phyloP scores from a whole-genome alignment of 30 jellyfish, hydroid and myxozoan species.

The Aurelia aurita region DNA sequence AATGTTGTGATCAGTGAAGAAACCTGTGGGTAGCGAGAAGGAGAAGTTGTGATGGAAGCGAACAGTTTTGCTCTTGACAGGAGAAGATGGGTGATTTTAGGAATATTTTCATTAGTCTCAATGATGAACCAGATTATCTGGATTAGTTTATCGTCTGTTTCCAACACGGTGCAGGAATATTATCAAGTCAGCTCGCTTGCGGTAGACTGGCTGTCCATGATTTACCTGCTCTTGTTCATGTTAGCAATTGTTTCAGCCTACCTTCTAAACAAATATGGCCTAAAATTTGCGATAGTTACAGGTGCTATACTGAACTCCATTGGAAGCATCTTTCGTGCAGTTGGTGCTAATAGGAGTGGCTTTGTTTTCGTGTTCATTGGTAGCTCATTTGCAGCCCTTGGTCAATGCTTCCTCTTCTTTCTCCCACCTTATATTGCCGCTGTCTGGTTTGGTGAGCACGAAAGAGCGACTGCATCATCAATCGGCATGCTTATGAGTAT shows the following conservation, averaged over 20 bases:
- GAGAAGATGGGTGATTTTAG: slow-evolving; percentile 88
- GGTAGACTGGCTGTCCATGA: slow-evolving; percentile 84
- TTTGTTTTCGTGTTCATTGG: slow-evolving; percentile 79
- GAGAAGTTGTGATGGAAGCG: too few relatives aligned
- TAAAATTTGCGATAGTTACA: slow-evolving; percentile 65
- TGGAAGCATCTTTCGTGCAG: slow-evolving; percentile 77
- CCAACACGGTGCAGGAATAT: slow-evolving; percentile 79
- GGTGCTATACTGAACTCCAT: slow-evolving; percentile 81
- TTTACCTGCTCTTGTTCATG: slow-evolving; percentile 62
- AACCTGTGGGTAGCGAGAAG: too few relatives aligned
- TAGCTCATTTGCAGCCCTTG: slow-evolving; percentile 80
- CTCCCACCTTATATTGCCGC: slow-evolving; percentile 97
- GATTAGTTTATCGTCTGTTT: slow-evolving; percentile 84
- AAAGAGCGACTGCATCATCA: slow-evolving; percentile 93
- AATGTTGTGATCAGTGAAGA: too few relatives aligned
- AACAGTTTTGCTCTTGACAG: slow-evolving; percentile 49
- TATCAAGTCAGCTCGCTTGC: slow-evolving; percentile 69
- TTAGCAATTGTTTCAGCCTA: slow-evolving; percentile 67
- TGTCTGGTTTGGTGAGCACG: slow-evolving; percentile 93
- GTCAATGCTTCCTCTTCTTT: slow-evolving; percentile 76
- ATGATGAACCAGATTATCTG: slow-evolving; percentile 86
- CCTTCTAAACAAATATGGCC: slow-evolving; percentile 70
- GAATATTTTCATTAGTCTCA: slow-evolving; percentile 84
- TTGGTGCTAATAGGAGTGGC: slow-evolving; percentile 81
- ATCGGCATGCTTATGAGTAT: slow-evolving; percentile 81